Base-by-base conservation (phyloP, 2,797 vertebrate species). In the Chaetodon trifasciatus region DNA sequence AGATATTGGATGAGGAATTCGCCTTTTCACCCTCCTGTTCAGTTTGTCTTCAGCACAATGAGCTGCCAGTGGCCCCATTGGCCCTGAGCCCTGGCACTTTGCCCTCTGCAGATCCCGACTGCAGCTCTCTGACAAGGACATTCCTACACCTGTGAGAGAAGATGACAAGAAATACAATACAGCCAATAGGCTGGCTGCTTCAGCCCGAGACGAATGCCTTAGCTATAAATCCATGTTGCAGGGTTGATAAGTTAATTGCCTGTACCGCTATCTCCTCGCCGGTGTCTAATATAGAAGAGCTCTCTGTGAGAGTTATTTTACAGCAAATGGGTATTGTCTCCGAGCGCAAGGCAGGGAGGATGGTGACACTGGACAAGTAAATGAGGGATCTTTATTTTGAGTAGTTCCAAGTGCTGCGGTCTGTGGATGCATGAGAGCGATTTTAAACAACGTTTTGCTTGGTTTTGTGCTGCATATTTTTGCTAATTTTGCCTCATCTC, bases 241-340 rank as follows among this genome's bases (percentile, higher is more conserved):
- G 84, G 86, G 82, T 90, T 93, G 91, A 93, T 93, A 91, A 93
- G 92, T 94, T 93, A 93, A 95, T 94, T 95, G 92, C 87, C 89
- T 91, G 85, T 84, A 81, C 84, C 21, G 70, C 91, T 92, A 88
- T 93, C 92, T 91, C 77, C 71, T 82, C 61, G 73, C 71, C 82
- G 70, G 81, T 85, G 91, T 92, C 90, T 91, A 76, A 87, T 92
- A 91, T 88, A 83, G 88, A 89, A 86, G 68, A 86, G 79, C 28
- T 67, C 47, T 84, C 70, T 73, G 66, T 79, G 69, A 88, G 87
- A 92, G 84, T 92, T 93, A 91, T 93, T 94, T 88, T 83, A 74
- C 86, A 88, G 89, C 88, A 90, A 85, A 89, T 83, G 52, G 83
- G 74, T 79, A 71, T 88, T 88, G 86, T 93, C 81, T 83, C 55